Conservation (phyloP, 2,888 invertebrate genomes). For the Ichneumon xanthorius region DNA sequence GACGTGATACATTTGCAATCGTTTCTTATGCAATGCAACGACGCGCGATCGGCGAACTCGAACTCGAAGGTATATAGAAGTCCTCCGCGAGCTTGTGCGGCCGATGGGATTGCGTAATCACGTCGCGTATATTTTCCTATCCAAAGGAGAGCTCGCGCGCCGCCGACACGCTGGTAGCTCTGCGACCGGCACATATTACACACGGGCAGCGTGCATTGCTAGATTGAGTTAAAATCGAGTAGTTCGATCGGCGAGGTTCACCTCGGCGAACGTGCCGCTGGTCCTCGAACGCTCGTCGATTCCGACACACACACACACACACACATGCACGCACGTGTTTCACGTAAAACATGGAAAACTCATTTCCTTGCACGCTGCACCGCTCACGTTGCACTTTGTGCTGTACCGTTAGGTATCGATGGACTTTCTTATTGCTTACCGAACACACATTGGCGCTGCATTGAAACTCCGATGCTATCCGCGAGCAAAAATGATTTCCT, state of each 20-base stretch:
- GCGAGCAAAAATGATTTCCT: too few relatives aligned
- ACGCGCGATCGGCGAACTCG: slow-evolving; percentile 47
- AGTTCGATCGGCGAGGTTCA: slow-evolving; percentile 33
- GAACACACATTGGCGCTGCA: not conserved
- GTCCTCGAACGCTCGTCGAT: slow-evolving; percentile 17
- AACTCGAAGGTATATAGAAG: slow-evolving; percentile 30
- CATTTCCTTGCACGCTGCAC: slow-evolving; percentile 42
- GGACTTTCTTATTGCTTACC: slow-evolving; percentile 13
- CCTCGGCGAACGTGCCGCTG: slow-evolving; percentile 36
- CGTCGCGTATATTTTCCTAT: slow-evolving; percentile 40
- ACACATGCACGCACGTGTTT: not conserved
- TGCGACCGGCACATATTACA: slow-evolving; percentile 6
- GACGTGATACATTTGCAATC: slow-evolving; percentile 67
- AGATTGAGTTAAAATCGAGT: slow-evolving; percentile 56
- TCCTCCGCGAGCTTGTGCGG: slow-evolving; percentile 25
- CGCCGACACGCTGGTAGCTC: slow-evolving; percentile 38
- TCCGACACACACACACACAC: not conserved
- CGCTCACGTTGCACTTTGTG: slow-evolving; percentile 38
- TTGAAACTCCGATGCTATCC: not conserved
- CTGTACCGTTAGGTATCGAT: slow-evolving; percentile 31
- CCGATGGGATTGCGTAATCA: slow-evolving; percentile 61
- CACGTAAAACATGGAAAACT: slow-evolving; percentile 35
- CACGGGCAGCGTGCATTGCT: not conserved
- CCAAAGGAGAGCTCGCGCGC: slow-evolving; percentile 27
- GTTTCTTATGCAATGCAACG: slow-evolving; percentile 66